Evolutionary conservation across 2,113 vertebrate species (phyloP), one percentile per base, ranked within the genome.

Genomic region (Cyprinodon brontotheroides): DNA sequence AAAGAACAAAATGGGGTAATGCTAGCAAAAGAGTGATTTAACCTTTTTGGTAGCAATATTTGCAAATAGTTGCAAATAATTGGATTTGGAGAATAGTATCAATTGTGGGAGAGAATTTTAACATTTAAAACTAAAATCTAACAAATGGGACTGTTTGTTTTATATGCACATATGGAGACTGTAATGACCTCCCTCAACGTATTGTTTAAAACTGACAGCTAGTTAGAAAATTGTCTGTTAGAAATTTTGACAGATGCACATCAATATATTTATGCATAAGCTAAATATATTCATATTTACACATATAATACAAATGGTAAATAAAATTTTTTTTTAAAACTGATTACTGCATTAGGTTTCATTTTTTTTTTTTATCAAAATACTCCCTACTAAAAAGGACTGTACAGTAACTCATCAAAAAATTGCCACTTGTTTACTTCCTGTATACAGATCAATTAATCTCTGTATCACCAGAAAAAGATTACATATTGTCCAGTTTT

Each of bases 401-500:
- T 14, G 20, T 5, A 12, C 61, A 29, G 29, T 29, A 29, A 29
- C 29, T 29, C 29, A 2, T n/a, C 17, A 22, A 11, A 65, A 0
- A 45, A 13, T 65, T n/a, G 11, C 40, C 13, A 12, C 11, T 20
- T 66, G 41, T 47, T 66, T 47, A 11, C 64, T 47, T 65, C 39
- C 3, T 41, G 40, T 43, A 12, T 43, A 22, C 17, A 43, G 7
- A 20, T 11, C 20, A n/a, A 43, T 22, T 41, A 13, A 60, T 41
- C 68, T 41, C 4, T 22, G 10, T 68, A 3, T 15, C n/a, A 20
- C 47, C 8, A 17, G 4, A 36, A 10, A 53, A 39, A 36, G 29
- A 10, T 57, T 63, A 14, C 17, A 10, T 17, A 39, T 22, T 53
- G 74, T 82, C 61, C 75, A 57, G 43, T 69, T 70, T 77, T 15